A percentile compares a stretch with the other conserved stretches of the same genome.
Conservation (phyloP, 2,113 vertebrate species). For the Cisticola juncidis region DNA sequence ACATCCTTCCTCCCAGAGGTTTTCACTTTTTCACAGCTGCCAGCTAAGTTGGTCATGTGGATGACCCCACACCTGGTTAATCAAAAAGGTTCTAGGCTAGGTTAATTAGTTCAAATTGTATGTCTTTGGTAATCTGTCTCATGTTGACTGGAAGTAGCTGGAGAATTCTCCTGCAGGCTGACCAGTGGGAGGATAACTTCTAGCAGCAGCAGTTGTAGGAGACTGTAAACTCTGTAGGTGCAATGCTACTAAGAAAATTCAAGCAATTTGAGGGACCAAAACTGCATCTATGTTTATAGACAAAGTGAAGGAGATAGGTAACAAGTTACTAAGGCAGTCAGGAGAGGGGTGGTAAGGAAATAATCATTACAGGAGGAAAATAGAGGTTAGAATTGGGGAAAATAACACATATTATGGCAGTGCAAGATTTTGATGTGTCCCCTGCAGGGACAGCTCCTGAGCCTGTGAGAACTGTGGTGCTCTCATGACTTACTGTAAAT, state of each 20-base stretch:
- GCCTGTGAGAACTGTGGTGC: background rate
- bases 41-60: background rate
- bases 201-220: background rate
- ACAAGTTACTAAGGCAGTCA: background rate
- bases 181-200: background rate
- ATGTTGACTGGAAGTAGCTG: constrained; percentile 28
- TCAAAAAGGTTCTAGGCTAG: background rate
- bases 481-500: background rate
- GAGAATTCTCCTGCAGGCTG: background rate
- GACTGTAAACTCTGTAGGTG: background rate
- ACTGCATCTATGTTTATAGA: background rate
- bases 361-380: background rate
- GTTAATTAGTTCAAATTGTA: constrained; percentile 40
- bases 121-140: background rate
- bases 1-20: constrained; percentile 39
- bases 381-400: background rate
- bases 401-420: accelerated
- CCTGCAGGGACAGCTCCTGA: background rate
- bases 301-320: background rate
- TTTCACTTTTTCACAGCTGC: constrained; percentile 1
- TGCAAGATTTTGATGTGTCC: background rate
- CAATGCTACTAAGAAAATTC: background rate
- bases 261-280: background rate
- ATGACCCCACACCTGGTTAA: constrained; percentile 33
- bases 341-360: background rate